A percentile compares a stretch with the other conserved stretches of the same genome.
phyloP scores from a whole-genome alignment of 2,888 invertebrate species.

The Alloplasta piceator region DNA sequence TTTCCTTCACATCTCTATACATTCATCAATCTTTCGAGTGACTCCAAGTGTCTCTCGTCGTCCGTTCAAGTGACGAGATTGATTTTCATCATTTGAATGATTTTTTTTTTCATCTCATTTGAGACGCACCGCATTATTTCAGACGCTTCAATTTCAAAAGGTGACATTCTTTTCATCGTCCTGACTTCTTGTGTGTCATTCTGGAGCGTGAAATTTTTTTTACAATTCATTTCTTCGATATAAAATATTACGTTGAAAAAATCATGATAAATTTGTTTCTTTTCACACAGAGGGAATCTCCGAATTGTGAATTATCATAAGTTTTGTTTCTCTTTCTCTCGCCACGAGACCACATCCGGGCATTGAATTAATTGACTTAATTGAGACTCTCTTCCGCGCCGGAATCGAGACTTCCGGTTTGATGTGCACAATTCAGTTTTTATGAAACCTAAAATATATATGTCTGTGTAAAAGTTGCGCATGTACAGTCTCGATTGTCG shows the following conservation, averaged over 20 bases:
- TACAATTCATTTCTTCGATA: neutral
- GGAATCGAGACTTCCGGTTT: constrained; percentile 68
- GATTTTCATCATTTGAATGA: constrained; percentile 24
- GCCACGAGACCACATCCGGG: constrained; percentile 64
- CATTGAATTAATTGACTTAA: constrained; percentile 69
- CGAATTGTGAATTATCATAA: constrained; percentile 54
- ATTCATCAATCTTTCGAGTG: constrained; percentile 53
- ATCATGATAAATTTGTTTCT: neutral
- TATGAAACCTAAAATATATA: constrained; percentile 19
- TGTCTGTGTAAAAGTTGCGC: constrained; percentile 12
- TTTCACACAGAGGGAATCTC: constrained; percentile 20
- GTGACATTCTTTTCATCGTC: too few species aligned
- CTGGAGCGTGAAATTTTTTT: neutral
- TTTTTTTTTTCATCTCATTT: neutral
- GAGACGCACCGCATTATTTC: neutral
- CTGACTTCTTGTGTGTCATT: too few species aligned
- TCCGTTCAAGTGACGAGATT: constrained; percentile 10
- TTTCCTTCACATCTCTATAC: constrained; percentile 2
- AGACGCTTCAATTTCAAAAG: too few species aligned
- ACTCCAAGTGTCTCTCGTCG: constrained; percentile 25
- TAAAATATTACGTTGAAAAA: neutral
- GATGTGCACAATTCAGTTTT: constrained; percentile 49
- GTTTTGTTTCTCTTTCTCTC: constrained; percentile 31
- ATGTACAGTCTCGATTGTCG: constrained; percentile 41
- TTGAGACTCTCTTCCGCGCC: constrained; percentile 68